Evolutionary conservation across 2,797 vertebrate species (phyloP).

Genomic region (Knipowitschia caucasica): DNA sequence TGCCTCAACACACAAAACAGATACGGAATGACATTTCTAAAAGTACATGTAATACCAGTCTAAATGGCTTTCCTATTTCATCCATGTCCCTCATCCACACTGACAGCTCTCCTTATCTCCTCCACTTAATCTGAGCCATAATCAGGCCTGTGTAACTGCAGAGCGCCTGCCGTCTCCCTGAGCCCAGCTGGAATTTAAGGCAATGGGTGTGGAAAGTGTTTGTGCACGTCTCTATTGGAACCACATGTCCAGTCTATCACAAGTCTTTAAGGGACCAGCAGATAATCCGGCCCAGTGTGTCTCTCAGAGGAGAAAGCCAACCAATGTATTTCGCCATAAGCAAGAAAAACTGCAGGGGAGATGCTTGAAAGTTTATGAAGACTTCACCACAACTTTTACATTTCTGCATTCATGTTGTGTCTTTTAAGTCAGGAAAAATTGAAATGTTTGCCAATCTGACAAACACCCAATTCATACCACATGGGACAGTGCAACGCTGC

Average conservation of each 20-base stretch:
- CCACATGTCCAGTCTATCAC: conserved; percentile 73
- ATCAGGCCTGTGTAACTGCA: conserved; percentile 70
- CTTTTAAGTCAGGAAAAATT: conserved; percentile 49
- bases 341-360: conserved; percentile 47
- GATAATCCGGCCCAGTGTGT: conserved; percentile 56
- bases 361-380: conserved; percentile 42
- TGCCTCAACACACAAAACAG: background rate
- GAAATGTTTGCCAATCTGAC: conserved; percentile 58
- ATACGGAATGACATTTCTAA: conserved; percentile 26
- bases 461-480: conserved; percentile 58
- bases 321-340: conserved; percentile 50
- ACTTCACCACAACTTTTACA: conserved; percentile 37
- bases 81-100: conserved; percentile 56
- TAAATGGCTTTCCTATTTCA: conserved; percentile 53
- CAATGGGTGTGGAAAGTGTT: conserved; percentile 77
- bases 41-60: conserved; percentile 30
- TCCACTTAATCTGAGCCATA: conserved; percentile 76
- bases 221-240: conserved; percentile 75
- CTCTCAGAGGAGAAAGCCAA: conserved; percentile 55
- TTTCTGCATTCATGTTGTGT: conserved; percentile 37
- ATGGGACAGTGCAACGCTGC: conserved; percentile 54
- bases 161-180: conserved; percentile 67
- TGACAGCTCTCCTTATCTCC: conserved; percentile 71
- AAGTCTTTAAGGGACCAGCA: conserved; percentile 65
- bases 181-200: conserved; percentile 76